phyloP scores from a whole-genome alignment of 1,140 invertebrate genomes.

The Arion vulgaris region DNA sequence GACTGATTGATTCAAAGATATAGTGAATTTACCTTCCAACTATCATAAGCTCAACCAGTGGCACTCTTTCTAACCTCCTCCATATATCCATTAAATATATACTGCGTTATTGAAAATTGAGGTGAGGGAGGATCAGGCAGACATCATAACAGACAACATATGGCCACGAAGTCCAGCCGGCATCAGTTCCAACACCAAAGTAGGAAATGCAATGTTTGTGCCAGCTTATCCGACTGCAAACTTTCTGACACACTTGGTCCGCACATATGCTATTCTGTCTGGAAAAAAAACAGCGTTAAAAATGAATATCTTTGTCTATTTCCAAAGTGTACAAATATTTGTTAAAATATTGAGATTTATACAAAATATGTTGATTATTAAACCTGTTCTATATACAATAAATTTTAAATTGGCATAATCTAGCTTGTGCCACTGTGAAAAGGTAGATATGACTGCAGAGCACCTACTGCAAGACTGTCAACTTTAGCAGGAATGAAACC shows the following conservation, averaged over 20 bases:
- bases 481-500: too few relatives aligned
- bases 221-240: constrained; percentile 66
- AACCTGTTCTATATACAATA: too few relatives aligned
- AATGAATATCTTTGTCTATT: too few relatives aligned
- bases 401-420: too few relatives aligned
- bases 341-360: too few relatives aligned
- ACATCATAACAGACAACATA: constrained; percentile 77
- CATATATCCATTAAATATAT: constrained; percentile 77
- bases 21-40: constrained; percentile 58
- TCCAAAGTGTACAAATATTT: too few relatives aligned
- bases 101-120: constrained; percentile 77
- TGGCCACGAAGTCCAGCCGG: constrained; percentile 70
- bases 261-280: constrained; percentile 74
- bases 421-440: too few relatives aligned
- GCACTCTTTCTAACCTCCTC: constrained; percentile 72
- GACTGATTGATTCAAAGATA: too few relatives aligned
- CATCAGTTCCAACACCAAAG: constrained; percentile 66
- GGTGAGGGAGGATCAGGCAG: constrained; percentile 76
- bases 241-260: constrained; percentile 62
- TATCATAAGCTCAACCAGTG: constrained; percentile 73
- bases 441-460: too few relatives aligned
- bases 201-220: constrained; percentile 68
- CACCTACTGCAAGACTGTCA: too few relatives aligned
- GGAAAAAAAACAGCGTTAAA: constrained; percentile 15
- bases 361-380: too few relatives aligned